Evolutionary conservation across 2,113 vertebrate species (phyloP).

Genomic region (Oreotrochilus melanogaster): DNA sequence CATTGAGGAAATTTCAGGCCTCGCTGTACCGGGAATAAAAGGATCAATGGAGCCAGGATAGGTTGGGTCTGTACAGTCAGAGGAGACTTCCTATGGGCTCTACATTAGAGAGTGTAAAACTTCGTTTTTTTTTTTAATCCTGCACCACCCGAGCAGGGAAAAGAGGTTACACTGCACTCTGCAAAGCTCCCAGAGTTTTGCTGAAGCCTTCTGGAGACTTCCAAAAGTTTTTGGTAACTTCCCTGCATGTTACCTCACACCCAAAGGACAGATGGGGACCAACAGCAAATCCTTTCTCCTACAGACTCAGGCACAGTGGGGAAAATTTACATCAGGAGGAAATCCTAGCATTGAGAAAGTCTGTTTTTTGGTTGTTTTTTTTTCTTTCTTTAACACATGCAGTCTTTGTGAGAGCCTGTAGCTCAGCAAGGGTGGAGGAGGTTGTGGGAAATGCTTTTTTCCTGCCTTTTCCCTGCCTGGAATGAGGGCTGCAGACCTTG

Average conservation of each 20-base stretch:
- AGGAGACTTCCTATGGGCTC: background rate
- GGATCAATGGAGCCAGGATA: background rate
- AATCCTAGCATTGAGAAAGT: background rate
- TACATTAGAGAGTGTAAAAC: background rate
- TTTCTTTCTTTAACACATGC: background rate
- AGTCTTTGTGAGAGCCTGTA: background rate
- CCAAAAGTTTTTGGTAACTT: background rate
- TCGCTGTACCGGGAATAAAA: background rate
- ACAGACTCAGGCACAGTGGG: fast-evolving
- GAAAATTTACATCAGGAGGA: background rate
- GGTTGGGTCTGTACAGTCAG: fast-evolving
- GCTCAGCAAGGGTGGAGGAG: background rate
- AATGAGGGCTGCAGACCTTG: fast-evolving
- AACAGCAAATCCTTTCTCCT: background rate
- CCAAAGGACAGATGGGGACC: fast-evolving
- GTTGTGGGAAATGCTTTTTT: background rate
- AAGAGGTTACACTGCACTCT: background rate
- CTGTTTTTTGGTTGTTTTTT: background rate
- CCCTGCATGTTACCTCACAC: background rate
- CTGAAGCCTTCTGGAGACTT: background rate
- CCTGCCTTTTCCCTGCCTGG: fast-evolving
- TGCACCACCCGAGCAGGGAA: background rate
- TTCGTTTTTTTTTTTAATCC: background rate
- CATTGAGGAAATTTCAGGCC: background rate
- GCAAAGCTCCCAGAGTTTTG: background rate